These are phyloP conservation scores for Nomada ruficornis DNA, from an alignment of 2,888 invertebrate species.

Conservation along the genomic window DNA sequence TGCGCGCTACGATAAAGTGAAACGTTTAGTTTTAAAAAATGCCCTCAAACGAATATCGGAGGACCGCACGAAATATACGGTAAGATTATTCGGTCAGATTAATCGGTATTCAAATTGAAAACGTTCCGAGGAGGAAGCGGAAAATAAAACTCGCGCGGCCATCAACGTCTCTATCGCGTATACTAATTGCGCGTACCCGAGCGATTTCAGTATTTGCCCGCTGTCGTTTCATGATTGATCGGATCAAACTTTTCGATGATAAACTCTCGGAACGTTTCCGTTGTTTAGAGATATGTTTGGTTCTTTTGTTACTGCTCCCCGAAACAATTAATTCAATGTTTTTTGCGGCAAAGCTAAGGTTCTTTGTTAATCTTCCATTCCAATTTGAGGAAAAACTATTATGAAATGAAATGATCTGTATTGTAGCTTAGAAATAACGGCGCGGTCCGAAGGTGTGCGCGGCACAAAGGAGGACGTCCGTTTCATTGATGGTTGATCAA, in stretches of 20 bases:
- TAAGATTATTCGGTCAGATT: conserved; percentile 70
- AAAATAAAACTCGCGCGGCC: conserved; percentile 54
- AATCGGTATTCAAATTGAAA: conserved; percentile 61
- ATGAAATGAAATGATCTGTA: not conserved
- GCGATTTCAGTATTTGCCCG: conserved; percentile 33
- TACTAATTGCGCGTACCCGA: conserved; percentile 45
- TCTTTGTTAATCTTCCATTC: conserved; percentile 10
- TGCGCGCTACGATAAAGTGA: conserved; percentile 70
- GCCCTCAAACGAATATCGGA: conserved; percentile 69
- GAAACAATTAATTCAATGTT: conserved; percentile 1
- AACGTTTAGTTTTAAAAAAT: conserved; percentile 69
- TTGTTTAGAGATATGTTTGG: conserved; percentile 12
- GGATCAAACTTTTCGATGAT: conserved; percentile 35
- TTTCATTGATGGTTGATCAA: not conserved
- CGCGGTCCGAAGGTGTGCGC: not conserved
- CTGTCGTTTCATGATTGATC: conserved; percentile 41
- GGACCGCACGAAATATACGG: conserved; percentile 65
- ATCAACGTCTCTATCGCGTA: conserved; percentile 60
- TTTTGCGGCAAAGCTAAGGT: not conserved
- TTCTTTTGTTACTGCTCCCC: not conserved
- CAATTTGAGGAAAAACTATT: too few relatives aligned
- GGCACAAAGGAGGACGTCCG: not conserved
- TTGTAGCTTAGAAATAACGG: not conserved
- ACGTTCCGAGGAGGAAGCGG: conserved; percentile 31
- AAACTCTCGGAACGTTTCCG: conserved; percentile 18